phyloP scores from a whole-genome alignment of 2,888 invertebrate species.

The Formica aserva region DNA sequence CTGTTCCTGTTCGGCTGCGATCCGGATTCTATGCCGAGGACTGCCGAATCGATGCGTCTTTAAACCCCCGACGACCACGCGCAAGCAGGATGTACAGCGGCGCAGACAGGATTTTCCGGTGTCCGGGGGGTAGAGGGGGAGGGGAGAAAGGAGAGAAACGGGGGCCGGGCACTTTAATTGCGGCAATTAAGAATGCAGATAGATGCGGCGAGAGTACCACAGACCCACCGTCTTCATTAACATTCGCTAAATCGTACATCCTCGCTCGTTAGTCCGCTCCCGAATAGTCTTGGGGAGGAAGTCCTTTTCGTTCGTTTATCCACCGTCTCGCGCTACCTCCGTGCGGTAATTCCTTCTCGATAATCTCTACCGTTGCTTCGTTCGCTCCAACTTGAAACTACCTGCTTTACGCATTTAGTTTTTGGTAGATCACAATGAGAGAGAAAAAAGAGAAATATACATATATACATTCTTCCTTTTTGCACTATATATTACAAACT shows the following conservation, averaged over 20 bases:
- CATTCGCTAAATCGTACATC: constrained; percentile 60
- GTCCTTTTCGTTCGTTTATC: constrained; percentile 42
- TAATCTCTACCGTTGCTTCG: neutral
- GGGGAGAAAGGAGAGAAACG: neutral
- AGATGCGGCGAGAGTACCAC: constrained; percentile 57
- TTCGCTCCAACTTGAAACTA: neutral
- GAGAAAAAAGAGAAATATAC: neutral
- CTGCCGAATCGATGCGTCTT: constrained; percentile 45
- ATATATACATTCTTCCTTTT: neutral
- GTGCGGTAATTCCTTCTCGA: neutral
- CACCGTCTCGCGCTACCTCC: constrained; percentile 24
- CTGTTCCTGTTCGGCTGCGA: constrained; percentile 48
- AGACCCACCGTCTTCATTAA: constrained; percentile 63
- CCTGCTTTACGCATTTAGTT: neutral
- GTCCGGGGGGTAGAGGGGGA: neutral
- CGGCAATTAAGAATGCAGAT: constrained; percentile 65
- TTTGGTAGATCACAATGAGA: neutral
- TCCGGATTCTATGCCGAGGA: constrained; percentile 48
- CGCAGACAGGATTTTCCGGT: constrained; percentile 47
- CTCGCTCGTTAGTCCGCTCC: constrained; percentile 49
- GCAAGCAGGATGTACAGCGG: constrained; percentile 41
- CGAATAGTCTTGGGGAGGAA: constrained; percentile 38
- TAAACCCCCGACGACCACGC: constrained; percentile 28
- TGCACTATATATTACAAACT: neutral
- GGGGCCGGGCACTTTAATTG: constrained; percentile 55